These are phyloP conservation scores for Miichthys miiuy DNA, from an alignment of 2,797 vertebrate species.

Conservation along the genomic window DNA sequence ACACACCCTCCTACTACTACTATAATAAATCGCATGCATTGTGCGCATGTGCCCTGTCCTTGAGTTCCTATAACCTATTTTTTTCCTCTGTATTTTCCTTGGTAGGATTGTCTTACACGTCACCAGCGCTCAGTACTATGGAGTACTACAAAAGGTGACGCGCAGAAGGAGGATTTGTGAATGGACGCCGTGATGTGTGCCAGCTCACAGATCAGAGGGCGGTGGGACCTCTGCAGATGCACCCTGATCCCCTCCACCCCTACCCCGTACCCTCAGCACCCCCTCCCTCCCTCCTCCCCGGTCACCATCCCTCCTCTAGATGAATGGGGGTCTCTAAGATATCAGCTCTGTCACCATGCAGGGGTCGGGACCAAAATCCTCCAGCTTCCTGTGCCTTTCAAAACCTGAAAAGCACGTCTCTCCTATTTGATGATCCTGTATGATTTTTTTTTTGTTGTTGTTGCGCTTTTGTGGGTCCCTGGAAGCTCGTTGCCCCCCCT, in stretches of 20 bases:
- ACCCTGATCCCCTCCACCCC: slow-evolving; percentile 65
- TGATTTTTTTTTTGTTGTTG: slow-evolving; percentile 68
- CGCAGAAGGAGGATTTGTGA: slow-evolving; percentile 88
- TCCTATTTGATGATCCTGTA: slow-evolving; percentile 78
- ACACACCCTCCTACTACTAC: slow-evolving; percentile 50
- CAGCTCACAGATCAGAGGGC: slow-evolving; percentile 87
- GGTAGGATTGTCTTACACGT: slow-evolving; percentile 78
- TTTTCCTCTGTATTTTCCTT: slow-evolving; percentile 67
- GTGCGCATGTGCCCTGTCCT: slow-evolving; percentile 82
- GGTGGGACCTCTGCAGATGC: slow-evolving; percentile 85
- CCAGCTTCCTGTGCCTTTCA: slow-evolving; percentile 81
- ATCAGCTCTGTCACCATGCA: slow-evolving; percentile 81
- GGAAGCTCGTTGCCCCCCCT: slow-evolving; percentile 48
- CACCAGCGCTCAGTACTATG: slow-evolving; percentile 77
- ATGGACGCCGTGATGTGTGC: slow-evolving; percentile 86
- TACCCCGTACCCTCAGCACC: slow-evolving; percentile 49
- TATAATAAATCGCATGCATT: slow-evolving; percentile 62
- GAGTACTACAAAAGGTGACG: slow-evolving; percentile 84
- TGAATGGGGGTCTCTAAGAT: slow-evolving; percentile 79
- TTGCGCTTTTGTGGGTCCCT: slow-evolving; percentile 61
- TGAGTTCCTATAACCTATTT: slow-evolving; percentile 80
- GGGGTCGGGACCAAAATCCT: slow-evolving; percentile 80
- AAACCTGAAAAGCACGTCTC: slow-evolving; percentile 74
- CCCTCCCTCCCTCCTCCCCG: slow-evolving; percentile 6
- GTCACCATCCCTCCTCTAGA: slow-evolving; percentile 68